Percentiles rank a stretch among this genome's conserved stretches.
Conservation (phyloP, 2,888 invertebrate genomes). For the Parnassius orleans region DNA sequence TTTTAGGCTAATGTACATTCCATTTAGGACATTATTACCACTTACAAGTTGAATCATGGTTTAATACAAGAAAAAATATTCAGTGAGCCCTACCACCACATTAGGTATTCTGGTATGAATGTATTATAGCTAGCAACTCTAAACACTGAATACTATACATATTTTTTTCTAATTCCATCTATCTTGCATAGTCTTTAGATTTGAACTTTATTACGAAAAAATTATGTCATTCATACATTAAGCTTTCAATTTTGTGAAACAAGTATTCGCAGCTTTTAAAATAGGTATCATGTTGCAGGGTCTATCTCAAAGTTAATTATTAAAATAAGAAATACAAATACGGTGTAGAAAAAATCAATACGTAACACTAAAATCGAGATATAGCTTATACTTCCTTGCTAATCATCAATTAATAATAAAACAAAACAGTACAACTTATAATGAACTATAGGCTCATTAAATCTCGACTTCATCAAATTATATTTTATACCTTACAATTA, state of each 20-base stretch:
- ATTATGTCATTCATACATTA: constrained; percentile 14
- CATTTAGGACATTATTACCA: too few species aligned
- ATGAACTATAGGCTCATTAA: constrained; percentile 5
- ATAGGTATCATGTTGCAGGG: background rate
- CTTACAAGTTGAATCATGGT: too few species aligned
- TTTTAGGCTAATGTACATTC: too few species aligned
- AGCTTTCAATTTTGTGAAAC: background rate
- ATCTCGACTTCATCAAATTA: constrained; percentile 5
- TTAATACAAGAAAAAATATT: too few species aligned
- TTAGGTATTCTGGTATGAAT: too few species aligned
- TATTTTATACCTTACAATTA: constrained; percentile 9
- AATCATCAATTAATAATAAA: constrained; percentile 11
- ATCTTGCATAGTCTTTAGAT: too few species aligned
- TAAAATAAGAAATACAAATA: constrained; percentile 10
- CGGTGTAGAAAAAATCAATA: constrained; percentile 5
- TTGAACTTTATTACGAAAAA: background rate
- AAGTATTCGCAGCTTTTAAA: too few species aligned
- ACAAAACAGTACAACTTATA: constrained; percentile 9
- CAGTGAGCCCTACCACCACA: too few species aligned
- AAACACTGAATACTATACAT: too few species aligned
- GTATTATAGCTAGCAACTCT: too few species aligned
- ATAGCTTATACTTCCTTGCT: constrained; percentile 10
- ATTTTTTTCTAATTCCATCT: too few species aligned
- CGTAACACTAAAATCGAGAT: constrained; percentile 15
- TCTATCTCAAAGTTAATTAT: background rate